Percentiles rank a stretch among this genome's conserved stretches.
Conservation (phyloP, 2,888 invertebrate genomes). For the Spialia ferax region DNA sequence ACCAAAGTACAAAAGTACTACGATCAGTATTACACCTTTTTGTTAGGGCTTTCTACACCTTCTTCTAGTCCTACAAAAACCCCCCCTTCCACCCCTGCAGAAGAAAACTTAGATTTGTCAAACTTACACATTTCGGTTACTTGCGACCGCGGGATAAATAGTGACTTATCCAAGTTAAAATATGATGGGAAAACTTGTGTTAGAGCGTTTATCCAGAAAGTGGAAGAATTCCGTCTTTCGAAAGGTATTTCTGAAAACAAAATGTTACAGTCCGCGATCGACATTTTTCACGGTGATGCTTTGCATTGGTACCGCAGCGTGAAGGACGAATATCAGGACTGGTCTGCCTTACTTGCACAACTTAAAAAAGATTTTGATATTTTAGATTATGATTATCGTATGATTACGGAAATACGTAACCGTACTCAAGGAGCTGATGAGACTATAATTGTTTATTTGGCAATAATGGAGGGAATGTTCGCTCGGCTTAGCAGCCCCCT, state of each 20-base stretch:
- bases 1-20: too few relatives aligned
- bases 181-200: background rate
- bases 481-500: constrained; percentile 21
- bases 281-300: constrained; percentile 27
- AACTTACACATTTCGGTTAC: background rate
- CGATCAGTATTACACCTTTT: too few relatives aligned
- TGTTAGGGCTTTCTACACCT: too few relatives aligned
- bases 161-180: background rate
- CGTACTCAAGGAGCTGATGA: constrained; percentile 43
- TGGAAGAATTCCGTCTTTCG: constrained; percentile 4
- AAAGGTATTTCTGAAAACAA: background rate
- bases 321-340: constrained; percentile 7
- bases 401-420: constrained; percentile 42
- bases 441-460: constrained; percentile 44
- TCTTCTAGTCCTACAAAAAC: too few relatives aligned
- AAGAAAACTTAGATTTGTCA: too few relatives aligned
- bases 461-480: constrained; percentile 44
- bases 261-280: background rate
- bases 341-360: too few relatives aligned
- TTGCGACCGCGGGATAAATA: background rate
- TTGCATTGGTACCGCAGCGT: constrained; percentile 43
- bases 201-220: constrained; percentile 2
- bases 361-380: constrained; percentile 30
- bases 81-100: too few relatives aligned
- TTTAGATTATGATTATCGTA: constrained; percentile 31